A percentile compares a stretch with the other conserved stretches of the same genome.
phyloP scores from a whole-genome alignment of 2,797 vertebrate species.

The Phrynocephalus guinanensis region DNA sequence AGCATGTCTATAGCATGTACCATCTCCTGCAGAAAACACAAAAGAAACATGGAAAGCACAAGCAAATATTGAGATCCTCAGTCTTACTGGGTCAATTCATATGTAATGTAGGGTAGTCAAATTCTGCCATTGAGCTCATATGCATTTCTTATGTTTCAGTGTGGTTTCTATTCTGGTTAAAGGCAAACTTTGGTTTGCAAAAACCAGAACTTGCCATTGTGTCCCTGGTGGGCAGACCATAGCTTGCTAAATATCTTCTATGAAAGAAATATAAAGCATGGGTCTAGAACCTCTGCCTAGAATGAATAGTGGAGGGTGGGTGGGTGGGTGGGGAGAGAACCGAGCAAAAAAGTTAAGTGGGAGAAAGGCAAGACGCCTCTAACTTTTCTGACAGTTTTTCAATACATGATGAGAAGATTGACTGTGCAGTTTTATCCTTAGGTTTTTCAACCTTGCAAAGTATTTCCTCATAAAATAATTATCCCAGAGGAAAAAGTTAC shows the following conservation, averaged over 20 bases:
- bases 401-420: too few species aligned
- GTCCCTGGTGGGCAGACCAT: neutral
- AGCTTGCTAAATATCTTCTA: neutral
- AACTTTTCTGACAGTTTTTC: neutral
- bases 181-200: neutral
- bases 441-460: neutral
- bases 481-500: neutral
- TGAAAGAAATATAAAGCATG: neutral
- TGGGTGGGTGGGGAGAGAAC: neutral
- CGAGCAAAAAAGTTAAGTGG: neutral
- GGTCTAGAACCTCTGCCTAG: neutral
- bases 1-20: neutral
- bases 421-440: neutral
- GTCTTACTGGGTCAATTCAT: neutral
- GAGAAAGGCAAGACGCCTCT: neutral
- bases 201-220: neutral
- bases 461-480: neutral
- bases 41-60: neutral
- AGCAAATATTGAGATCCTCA: neutral
- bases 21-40: neutral
- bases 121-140: neutral
- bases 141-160: neutral
- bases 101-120: neutral
- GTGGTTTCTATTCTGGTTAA: neutral
- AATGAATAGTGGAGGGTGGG: neutral